A percentile compares a stretch with the other conserved stretches of the same genome.
These are phyloP conservation scores for Bombus sylvicola DNA, from an alignment of 1,140 invertebrate genomes.

Conservation along the genomic window DNA sequence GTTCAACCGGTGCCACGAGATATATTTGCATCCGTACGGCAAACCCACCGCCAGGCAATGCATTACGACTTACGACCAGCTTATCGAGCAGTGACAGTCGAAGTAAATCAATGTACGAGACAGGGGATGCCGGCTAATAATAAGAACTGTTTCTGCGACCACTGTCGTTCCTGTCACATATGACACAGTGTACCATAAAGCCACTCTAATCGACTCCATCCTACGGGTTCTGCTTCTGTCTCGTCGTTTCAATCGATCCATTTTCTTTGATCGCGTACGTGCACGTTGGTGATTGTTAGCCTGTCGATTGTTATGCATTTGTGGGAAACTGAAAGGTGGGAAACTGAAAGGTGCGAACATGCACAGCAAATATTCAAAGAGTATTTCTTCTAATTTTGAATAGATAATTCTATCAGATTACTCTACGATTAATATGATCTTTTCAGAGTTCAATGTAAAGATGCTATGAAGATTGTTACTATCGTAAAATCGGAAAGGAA, in stretches of 20 bases:
- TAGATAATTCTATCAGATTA: no score
- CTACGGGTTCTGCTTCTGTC: neutral
- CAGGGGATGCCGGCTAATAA: constrained; percentile 67
- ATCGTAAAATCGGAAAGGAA: no score
- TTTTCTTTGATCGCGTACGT: neutral
- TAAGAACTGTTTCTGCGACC: constrained; percentile 58
- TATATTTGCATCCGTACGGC: constrained; percentile 54
- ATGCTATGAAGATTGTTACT: no score
- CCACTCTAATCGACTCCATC: constrained; percentile 19
- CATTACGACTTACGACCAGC: constrained; percentile 73
- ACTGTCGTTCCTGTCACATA: constrained; percentile 23
- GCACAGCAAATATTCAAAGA: no score
- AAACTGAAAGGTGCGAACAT: no score
- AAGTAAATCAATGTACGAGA: constrained; percentile 73
- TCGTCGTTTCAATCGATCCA: neutral
- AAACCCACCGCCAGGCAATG: constrained; percentile 61
- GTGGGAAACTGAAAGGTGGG: no score
- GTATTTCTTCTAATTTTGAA: no score
- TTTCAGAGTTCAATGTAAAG: no score
- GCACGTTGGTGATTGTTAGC: neutral
- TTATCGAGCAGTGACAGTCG: constrained; percentile 72
- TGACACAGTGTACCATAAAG: constrained; percentile 39
- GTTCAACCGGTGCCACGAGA: constrained; percentile 63
- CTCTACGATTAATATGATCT: no score
- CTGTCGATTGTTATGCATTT: neutral